Conservation (phyloP, 2,888 invertebrate genomes). For the Linnaemya vulpina region DNA sequence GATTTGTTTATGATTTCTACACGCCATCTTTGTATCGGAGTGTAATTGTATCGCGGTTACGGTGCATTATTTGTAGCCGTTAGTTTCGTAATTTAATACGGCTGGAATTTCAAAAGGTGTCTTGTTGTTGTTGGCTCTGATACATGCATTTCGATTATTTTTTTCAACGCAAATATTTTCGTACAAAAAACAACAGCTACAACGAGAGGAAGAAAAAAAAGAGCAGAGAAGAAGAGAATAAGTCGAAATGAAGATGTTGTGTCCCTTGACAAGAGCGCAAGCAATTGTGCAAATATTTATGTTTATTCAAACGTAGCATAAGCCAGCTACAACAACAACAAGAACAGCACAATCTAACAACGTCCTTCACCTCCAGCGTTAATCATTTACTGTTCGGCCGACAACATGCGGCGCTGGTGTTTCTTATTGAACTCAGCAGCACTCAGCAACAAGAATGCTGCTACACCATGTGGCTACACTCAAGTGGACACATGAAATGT, state of each 20-base stretch:
- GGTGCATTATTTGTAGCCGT: conserved; percentile 66
- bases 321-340: conserved; percentile 14
- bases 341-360: conserved; percentile 39
- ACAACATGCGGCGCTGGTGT: not conserved
- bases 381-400: not conserved
- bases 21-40: not conserved
- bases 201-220: too few species aligned
- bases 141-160: too few species aligned
- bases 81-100: conserved; percentile 70
- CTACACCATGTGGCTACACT: conserved; percentile 8
- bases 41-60: conserved; percentile 41
- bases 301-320: conserved; percentile 48
- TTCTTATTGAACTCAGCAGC: not conserved
- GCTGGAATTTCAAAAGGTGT: conserved; percentile 53
- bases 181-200: conserved; percentile 27
- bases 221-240: not conserved
- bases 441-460: conserved; percentile 16
- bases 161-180: conserved; percentile 47
- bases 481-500: conserved; percentile 42
- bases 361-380: conserved; percentile 72
- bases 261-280: conserved; percentile 11
- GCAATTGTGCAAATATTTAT: conserved; percentile 47
- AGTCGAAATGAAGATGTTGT: conserved; percentile 29
- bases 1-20: not conserved
- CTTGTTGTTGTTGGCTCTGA: conserved; percentile 18